Evolutionary conservation across 2,888 invertebrate species (phyloP), one percentile per base, ranked within the genome.

Genomic region (Escarpia spicata): DNA sequence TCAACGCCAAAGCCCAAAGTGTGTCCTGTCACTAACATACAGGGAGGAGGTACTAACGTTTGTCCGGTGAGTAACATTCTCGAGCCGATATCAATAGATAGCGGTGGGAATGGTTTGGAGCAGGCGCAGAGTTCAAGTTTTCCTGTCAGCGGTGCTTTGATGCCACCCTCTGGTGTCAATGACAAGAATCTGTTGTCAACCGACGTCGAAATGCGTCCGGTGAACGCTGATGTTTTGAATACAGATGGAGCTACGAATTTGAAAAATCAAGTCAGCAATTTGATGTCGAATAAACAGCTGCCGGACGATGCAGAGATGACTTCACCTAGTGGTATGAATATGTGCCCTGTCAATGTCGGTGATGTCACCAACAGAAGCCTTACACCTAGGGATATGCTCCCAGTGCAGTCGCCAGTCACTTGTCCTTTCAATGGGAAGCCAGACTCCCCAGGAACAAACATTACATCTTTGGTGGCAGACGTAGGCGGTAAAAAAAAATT

Each of bases 331-430:
- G 75, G 26, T 26, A 26, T 75, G 75, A 75, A 75, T 26, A 75
- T n/a, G 75, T 75, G 75, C 75, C 19, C 19, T 26, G 75, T 75
- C 2, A 75, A 75, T 26, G n/a, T n/a, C 75, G 26, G 75, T 26
- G 75, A 75, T 26, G 75, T 75, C n/a, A 75, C 75, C 75, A 75
- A 75, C 75, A 75, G 75, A 75, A 75, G 75, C 75, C 75, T 75
- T 75, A 75, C 75, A 75, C 75, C 75, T 75, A 75, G 75, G n/a
- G 75, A 75, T 26, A 75, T 75, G 75, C 26, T 26, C 2, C 26
- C 26, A 6, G 75, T 26, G 26, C 75, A 75, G n/a, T 26, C 75
- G 19, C 75, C 75, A 0, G 75, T 6, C 26, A n/a, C n/a, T 2
- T 75, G 75, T 75, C 75, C 75, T n/a, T 75, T 75, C 75, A 75